Base-by-base conservation (phyloP, 2,888 invertebrate species). In the Dugesia japonica region DNA sequence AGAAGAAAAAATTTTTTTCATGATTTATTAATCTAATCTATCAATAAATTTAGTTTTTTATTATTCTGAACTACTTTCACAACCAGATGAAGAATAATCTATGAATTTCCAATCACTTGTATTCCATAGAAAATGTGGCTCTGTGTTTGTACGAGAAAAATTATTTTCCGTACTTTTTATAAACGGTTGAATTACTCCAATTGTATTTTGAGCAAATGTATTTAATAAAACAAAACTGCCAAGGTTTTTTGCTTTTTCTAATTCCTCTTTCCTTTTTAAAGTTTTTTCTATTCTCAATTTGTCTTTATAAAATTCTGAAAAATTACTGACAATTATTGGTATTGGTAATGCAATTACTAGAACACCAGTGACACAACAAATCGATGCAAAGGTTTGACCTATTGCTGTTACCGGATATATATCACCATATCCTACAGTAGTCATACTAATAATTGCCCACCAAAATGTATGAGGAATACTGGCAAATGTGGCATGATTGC, bases 291-390 rank as follows among this genome's bases (percentile, higher is more conserved):
- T 89, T 86, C 95, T 89, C 94, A 95, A 94, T 89, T 95, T 95
- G 87, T 95, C 95, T 56, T 56, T 56, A n/a, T 56, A 56, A 56
- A 56, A 56, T 56, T 56, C 56, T 4, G 56, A 56, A 56, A 97
- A 97, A 89, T 97, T 97, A 90, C 95, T 95, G 89, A 98, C 98
- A 88, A 98, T 97, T 89, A 98, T 97, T 87, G 97, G 97, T 90
- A 98, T 97, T 89, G 97, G 97, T 89, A 98, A 91, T 89, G 97
- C 97, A 89, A 98, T 93, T 89, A 97, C 97, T 90, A 98, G 89
- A 87, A 98, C 97, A 88, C 98, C 98, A 90, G 95, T 97, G 88
- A 98, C 93, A 89, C 95, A 97, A 90, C 97, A 97, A 88, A 95
- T 93, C 89, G 93, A 92, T 88, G 97, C 98, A 88, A 98, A 95